Evolutionary conservation across 2,797 vertebrate species (phyloP).

Genomic region (Malurus leucopterus): DNA sequence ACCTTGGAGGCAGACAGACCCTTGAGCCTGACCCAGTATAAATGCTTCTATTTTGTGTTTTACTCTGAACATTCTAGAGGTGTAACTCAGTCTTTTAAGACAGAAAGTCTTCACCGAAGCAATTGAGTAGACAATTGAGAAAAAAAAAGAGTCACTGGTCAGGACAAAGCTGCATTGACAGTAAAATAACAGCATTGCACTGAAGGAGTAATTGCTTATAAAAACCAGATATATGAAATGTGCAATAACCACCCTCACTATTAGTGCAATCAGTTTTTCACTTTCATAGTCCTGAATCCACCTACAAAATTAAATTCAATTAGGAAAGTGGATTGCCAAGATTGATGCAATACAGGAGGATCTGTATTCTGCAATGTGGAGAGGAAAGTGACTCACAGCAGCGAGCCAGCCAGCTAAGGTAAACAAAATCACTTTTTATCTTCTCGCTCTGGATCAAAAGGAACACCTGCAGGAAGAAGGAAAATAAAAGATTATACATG

Average conservation of each 20-base stretch:
- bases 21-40: background rate
- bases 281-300: conserved; percentile 31
- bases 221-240: background rate
- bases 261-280: conserved; percentile 18
- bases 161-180: background rate
- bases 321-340: conserved; percentile 37
- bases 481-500: conserved; percentile 29
- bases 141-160: background rate
- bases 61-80: background rate
- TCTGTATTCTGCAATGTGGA: conserved; percentile 54
- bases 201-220: conserved; percentile 4
- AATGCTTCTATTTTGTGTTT: background rate
- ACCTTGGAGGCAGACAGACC: background rate
- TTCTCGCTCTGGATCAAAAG: conserved; percentile 95
- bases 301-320: conserved; percentile 36
- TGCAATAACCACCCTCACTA: conserved; percentile 1
- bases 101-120: background rate
- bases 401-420: conserved; percentile 93
- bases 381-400: conserved; percentile 86
- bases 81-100: background rate
- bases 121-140: background rate
- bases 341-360: conserved; percentile 30
- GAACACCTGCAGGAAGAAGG: conserved; percentile 80
- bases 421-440: conserved; percentile 93
- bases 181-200: background rate